phyloP scores from a whole-genome alignment of 2,797 vertebrate species.

The Melanotaenia parkinsoni region DNA sequence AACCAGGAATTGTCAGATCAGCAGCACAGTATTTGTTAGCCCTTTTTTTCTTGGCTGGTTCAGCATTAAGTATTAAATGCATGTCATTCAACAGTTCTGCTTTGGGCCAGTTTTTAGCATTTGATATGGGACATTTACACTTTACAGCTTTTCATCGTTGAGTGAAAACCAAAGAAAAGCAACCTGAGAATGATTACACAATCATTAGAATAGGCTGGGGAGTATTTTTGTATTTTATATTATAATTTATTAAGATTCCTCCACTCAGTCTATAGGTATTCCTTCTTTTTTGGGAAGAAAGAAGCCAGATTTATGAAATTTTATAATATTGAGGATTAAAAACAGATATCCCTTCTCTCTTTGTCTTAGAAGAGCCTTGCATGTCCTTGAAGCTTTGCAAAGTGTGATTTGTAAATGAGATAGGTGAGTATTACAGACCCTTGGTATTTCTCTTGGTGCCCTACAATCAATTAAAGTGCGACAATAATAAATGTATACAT shows the following conservation, averaged over 20 bases:
- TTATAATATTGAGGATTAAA: conserved; percentile 40
- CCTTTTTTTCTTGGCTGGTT: not conserved
- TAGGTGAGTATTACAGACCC: conserved; percentile 80
- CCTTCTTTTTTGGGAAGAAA: not conserved
- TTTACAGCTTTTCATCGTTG: too few relatives aligned
- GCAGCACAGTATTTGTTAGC: not conserved
- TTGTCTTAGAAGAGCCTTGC: conserved; percentile 64
- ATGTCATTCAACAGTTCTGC: too few relatives aligned
- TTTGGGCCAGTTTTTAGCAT: too few relatives aligned
- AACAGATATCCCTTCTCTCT: conserved; percentile 53
- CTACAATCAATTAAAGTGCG: conserved; percentile 83
- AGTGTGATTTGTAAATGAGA: conserved; percentile 85
- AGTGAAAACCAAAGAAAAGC: too few relatives aligned
- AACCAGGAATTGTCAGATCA: not conserved
- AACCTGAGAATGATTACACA: too few relatives aligned
- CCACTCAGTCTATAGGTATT: too few relatives aligned
- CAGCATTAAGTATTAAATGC: too few relatives aligned
- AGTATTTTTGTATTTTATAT: not conserved
- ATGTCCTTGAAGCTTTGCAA: conserved; percentile 80
- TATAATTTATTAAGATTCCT: not conserved
- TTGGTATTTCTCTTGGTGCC: conserved; percentile 83
- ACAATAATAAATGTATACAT: conserved; percentile 89
- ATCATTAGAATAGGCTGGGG: too few relatives aligned
- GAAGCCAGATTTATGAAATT: conserved; percentile 53
- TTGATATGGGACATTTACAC: too few relatives aligned